Percentiles rank a stretch among this genome's conserved stretches.
These are phyloP conservation scores for Meriones unguiculatus DNA, from an alignment of 2,113 vertebrate species.

Conservation along the genomic window DNA sequence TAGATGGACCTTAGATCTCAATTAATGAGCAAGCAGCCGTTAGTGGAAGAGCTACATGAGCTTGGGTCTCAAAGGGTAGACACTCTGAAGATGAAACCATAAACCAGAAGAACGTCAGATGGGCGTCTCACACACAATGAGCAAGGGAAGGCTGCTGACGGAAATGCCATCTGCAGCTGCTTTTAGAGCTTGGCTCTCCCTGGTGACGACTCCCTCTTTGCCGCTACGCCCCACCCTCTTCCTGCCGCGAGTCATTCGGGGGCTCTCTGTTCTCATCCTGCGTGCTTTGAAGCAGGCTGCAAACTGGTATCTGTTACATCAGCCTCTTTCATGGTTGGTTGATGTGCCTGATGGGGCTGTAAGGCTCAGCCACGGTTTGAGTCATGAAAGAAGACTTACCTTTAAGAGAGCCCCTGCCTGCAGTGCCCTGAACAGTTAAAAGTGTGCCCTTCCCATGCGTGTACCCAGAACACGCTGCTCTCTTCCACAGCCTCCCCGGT, in stretches of 20 bases:
- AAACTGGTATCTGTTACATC: conserved; percentile 55
- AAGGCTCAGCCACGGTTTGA: not conserved
- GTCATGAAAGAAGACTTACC: not conserved
- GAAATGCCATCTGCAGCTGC: conserved; percentile 77
- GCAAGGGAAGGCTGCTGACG: conserved; percentile 60
- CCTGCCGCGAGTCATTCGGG: conserved; percentile 46
- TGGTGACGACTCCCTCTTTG: not conserved
- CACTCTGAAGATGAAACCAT: conserved; percentile 70
- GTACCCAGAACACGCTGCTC: not conserved
- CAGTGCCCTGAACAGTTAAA: not conserved
- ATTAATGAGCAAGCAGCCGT: conserved; percentile 41
- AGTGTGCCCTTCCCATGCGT: not conserved
- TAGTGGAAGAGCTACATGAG: conserved; percentile 54
- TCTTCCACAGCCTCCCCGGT: not conserved
- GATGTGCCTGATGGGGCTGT: conserved; percentile 2
- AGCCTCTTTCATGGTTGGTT: not conserved
- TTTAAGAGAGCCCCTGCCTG: not conserved
- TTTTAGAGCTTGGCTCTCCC: conserved; percentile 71
- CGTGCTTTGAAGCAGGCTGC: not conserved
- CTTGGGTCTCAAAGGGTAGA: conserved; percentile 55
- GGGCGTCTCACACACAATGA: conserved; percentile 65
- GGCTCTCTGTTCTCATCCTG: conserved; percentile 56
- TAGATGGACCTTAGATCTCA: not conserved
- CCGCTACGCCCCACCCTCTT: conserved; percentile 47
- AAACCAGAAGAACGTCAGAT: conserved; percentile 75